phyloP scores from a whole-genome alignment of 1,140 invertebrate species.

The Listronotus oregonensis region DNA sequence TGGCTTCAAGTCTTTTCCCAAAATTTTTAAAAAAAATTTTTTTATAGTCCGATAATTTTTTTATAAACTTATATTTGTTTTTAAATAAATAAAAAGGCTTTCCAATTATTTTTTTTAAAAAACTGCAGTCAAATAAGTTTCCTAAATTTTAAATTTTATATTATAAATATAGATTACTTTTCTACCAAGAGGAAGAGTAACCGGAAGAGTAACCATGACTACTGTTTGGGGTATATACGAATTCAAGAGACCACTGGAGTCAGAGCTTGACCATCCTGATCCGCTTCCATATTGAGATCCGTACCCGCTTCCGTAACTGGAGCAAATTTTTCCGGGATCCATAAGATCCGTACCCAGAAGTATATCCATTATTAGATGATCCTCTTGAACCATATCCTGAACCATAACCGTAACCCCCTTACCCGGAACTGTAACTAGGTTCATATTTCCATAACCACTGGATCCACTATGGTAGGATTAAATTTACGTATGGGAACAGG shows the following conservation, averaged over 20 bases:
- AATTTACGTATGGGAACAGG: constrained; percentile 26
- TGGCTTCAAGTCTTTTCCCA: too few relatives aligned
- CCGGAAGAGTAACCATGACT: constrained; percentile 21
- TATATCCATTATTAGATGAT: constrained; percentile 1
- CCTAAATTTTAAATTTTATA: too few relatives aligned
- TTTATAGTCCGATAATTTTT: too few relatives aligned
- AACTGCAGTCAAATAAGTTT: not conserved
- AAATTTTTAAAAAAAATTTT: too few relatives aligned
- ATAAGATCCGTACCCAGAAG: constrained; percentile 1
- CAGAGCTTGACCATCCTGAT: too few relatives aligned
- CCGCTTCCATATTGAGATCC: too few relatives aligned
- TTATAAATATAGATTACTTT: constrained; percentile 3
- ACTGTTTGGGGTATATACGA: constrained; percentile 35
- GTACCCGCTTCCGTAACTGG: not conserved
- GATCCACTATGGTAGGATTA: constrained; percentile 28
- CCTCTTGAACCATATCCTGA: constrained; percentile 5
- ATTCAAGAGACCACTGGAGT: constrained; percentile 11
- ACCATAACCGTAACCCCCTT: not conserved
- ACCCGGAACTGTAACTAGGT: not conserved
- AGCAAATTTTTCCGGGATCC: not conserved
- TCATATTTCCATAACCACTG: constrained; percentile 3
- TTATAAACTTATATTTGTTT: too few relatives aligned
- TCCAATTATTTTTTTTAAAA: not conserved
- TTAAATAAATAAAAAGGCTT: not conserved
- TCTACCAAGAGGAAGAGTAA: constrained; percentile 1